A percentile compares a stretch with the other conserved stretches of the same genome.
These are phyloP conservation scores for Montipora capitata DNA, from an alignment of 92 coral and sea anemone species.

Conservation along the genomic window DNA sequence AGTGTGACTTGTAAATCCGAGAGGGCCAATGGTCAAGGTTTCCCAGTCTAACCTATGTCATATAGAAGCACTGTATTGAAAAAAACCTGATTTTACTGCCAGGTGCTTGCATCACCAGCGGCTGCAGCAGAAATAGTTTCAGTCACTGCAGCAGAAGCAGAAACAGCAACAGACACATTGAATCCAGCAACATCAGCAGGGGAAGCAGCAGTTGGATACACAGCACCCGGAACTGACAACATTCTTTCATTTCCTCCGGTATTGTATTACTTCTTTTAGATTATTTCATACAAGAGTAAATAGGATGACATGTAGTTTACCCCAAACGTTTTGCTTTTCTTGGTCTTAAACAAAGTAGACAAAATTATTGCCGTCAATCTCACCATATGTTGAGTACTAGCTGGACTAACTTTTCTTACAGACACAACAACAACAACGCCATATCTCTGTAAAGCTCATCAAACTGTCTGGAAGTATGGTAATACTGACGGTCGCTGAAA, in stretches of 20 bases:
- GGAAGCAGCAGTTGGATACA: not conserved
- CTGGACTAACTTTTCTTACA: not conserved
- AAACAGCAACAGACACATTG: not conserved
- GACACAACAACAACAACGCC: not conserved
- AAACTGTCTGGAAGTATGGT: not conserved
- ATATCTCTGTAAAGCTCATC: not conserved
- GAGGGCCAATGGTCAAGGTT: not conserved
- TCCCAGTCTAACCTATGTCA: not conserved
- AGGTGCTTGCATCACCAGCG: not conserved
- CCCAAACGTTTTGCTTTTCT: no score
- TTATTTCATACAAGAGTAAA: no score
- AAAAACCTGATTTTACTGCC: not conserved
- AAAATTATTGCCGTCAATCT: not conserved
- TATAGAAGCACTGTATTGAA: not conserved
- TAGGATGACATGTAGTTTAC: no score
- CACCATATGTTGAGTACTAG: not conserved
- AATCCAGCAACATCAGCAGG: no score
- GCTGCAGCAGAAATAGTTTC: not conserved
- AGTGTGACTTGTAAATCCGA: not conserved
- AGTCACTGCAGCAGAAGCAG: not conserved
- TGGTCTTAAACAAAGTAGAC: no score
- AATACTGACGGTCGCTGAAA: not conserved
- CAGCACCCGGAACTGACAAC: not conserved
- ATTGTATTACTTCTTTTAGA: not conserved
- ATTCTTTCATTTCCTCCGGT: not conserved